Percentiles rank a stretch among this genome's conserved stretches.
phyloP scores from a whole-genome alignment of 2,888 invertebrate species.

The Philonicus albiceps region DNA sequence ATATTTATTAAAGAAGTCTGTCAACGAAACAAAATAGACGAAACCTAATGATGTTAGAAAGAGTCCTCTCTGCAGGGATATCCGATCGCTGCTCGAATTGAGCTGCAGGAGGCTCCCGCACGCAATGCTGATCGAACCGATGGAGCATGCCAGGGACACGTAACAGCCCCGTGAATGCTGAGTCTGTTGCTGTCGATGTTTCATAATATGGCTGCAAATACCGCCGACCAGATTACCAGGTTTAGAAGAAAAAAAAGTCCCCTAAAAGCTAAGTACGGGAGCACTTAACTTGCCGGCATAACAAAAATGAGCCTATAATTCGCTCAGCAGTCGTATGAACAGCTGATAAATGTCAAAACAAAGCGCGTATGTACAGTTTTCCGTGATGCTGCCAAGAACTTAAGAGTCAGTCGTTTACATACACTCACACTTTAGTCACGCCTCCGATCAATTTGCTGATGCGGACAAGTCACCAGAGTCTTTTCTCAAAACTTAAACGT shows the following conservation, averaged over 20 bases:
- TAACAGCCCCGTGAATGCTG: conserved; percentile 57
- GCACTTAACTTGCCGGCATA: background rate
- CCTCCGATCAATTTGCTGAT: conserved; percentile 12
- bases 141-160: conserved; percentile 61
- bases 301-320: background rate
- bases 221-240: background rate
- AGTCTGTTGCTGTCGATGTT: background rate
- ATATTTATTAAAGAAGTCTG: conserved; percentile 71
- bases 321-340: background rate
- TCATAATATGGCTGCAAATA: background rate
- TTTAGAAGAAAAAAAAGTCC: background rate
- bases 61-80: conserved; percentile 69
- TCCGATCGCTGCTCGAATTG: conserved; percentile 65
- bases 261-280: background rate
- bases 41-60: conserved; percentile 71
- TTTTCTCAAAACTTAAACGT: background rate
- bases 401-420: background rate
- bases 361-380: background rate
- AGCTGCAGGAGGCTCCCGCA: conserved; percentile 61
- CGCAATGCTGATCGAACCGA: conserved; percentile 61
- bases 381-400: background rate
- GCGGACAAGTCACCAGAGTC: background rate
- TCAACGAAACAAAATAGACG: conserved; percentile 73
- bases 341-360: conserved; percentile 24
- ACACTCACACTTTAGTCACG: background rate